Percentiles rank a stretch among this genome's conserved stretches.
Conservation (phyloP, 2,888 invertebrate genomes). For the Euphydryas editha region DNA sequence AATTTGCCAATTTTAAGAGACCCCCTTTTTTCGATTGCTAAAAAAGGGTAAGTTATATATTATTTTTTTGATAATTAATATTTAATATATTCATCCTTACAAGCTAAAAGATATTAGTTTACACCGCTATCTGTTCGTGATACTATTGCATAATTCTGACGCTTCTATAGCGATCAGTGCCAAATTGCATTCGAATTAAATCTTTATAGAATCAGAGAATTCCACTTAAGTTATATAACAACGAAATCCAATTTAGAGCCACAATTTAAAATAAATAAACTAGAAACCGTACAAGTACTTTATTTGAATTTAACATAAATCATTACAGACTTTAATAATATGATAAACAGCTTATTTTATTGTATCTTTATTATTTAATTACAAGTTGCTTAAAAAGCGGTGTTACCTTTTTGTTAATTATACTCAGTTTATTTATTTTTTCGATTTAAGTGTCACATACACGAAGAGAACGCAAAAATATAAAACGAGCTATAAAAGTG, state of each 20-base stretch:
- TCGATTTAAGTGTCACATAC: not conserved
- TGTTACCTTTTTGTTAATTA: conserved; percentile 6
- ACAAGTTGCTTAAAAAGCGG: not conserved
- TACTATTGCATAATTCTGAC: conserved; percentile 41
- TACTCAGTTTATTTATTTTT: not conserved
- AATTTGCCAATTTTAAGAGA: conserved; percentile 4
- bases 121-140: conserved; percentile 35
- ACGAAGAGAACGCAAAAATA: conserved; percentile 6
- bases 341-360: not conserved
- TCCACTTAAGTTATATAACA: conserved; percentile 40
- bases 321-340: not conserved
- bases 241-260: conserved; percentile 36
- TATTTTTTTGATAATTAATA: conserved; percentile 2
- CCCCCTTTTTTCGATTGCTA: not conserved
- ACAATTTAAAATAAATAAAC: conserved; percentile 28
- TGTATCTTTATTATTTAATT: conserved; percentile 1
- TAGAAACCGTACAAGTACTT: not conserved
- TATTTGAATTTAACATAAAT: conserved; percentile 7
- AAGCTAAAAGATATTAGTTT: conserved; percentile 19
- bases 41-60: not conserved
- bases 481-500: conserved; percentile 8
- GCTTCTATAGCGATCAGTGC: conserved; percentile 40
- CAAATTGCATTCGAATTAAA: conserved; percentile 46
- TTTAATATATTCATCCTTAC: not conserved
- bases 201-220: conserved; percentile 38